phyloP scores from a whole-genome alignment of 35 echinoderm and acorn worm species.

The Hemicentrotus pulcherrimus region DNA sequence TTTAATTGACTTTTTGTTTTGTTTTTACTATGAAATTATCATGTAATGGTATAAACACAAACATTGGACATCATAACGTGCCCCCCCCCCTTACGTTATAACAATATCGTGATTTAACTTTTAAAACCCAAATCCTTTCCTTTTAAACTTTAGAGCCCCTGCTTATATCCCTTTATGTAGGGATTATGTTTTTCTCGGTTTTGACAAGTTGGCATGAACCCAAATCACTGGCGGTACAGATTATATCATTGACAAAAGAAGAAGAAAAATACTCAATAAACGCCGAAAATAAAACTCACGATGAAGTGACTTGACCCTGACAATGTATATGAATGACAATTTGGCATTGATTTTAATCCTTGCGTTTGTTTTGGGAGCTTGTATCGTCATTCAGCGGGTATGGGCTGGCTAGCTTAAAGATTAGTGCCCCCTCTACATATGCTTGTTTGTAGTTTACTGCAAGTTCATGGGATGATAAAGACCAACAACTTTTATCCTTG shows the following conservation, averaged over 20 bases:
- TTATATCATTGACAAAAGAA: neutral
- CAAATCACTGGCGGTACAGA: neutral
- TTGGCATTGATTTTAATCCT: neutral
- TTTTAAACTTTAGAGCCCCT: neutral
- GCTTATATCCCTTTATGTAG: neutral
- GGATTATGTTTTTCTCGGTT: neutral
- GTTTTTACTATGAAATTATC: too few species aligned
- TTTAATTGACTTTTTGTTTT: too few species aligned
- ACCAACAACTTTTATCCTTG: neutral
- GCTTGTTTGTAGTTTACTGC: neutral
- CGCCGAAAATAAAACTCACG: neutral
- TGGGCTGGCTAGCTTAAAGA: neutral
- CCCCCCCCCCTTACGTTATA: neutral
- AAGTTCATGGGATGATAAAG: neutral
- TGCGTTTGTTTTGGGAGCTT: neutral
- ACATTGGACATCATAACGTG: too few species aligned
- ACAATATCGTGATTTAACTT: neutral
- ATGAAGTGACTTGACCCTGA: neutral
- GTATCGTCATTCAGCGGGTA: neutral
- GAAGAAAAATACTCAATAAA: constrained; percentile 1
- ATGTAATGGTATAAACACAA: too few species aligned
- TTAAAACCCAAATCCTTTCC: neutral
- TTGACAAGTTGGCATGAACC: neutral
- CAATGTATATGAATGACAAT: neutral
- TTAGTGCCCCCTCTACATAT: neutral